These are phyloP conservation scores for Triplophysa bombifrons DNA, from an alignment of 2,797 vertebrate genomes.

Conservation along the genomic window DNA sequence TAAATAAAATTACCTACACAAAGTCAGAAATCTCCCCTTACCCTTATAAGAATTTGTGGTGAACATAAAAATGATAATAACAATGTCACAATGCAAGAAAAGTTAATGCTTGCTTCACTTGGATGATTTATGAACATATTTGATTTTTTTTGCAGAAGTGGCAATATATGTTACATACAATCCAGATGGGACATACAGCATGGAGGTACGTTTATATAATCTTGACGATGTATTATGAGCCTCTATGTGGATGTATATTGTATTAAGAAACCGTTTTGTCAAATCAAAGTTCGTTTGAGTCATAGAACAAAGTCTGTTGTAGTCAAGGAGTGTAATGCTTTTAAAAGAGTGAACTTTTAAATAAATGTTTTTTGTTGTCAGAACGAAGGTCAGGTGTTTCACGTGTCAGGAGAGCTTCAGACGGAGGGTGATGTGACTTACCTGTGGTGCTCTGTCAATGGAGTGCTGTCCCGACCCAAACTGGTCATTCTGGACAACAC, in stretches of 20 bases:
- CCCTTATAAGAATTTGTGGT: no score
- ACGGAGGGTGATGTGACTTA: conserved; percentile 72
- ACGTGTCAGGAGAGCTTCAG: conserved; percentile 83
- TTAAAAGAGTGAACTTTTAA: not conserved
- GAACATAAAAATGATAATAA: no score
- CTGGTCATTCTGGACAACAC: conserved; percentile 85
- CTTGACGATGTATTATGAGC: not conserved
- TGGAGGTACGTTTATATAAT: conserved; percentile 81
- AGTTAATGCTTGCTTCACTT: not conserved
- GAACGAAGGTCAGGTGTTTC: conserved; percentile 80
- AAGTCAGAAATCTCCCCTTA: no score
- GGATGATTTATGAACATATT: not conserved
- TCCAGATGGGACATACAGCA: conserved; percentile 85
- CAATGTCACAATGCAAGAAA: not conserved
- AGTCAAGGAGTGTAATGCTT: no score
- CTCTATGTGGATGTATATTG: not conserved
- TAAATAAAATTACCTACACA: no score
- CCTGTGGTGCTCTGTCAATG: conserved; percentile 85
- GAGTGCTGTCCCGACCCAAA: conserved; percentile 82
- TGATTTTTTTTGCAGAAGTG: conserved; percentile 74
- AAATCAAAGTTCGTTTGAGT: not conserved
- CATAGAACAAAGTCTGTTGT: no score
- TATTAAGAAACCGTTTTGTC: not conserved
- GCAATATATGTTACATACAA: conserved; percentile 82
- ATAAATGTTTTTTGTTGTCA: conserved; percentile 58